phyloP scores from a whole-genome alignment of 2,113 vertebrate genomes.

The Myotis lucifugus region DNA sequence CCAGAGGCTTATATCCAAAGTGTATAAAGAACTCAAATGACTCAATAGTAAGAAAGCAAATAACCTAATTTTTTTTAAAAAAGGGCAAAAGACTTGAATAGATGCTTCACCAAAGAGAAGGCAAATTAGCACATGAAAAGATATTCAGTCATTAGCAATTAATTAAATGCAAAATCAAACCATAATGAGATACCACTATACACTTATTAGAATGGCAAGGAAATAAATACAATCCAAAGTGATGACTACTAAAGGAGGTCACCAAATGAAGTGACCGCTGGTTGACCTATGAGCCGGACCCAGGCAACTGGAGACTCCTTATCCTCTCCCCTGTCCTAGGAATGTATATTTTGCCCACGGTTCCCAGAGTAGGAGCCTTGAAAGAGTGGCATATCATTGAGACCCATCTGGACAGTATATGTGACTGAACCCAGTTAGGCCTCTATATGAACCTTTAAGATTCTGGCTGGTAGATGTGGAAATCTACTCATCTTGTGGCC shows the following conservation, averaged over 20 bases:
- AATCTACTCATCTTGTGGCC: background rate
- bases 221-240: background rate
- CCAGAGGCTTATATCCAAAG: background rate
- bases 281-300: background rate
- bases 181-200: background rate
- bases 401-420: background rate
- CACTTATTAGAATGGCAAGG: background rate
- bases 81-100: background rate
- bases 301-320: background rate
- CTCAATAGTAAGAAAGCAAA: background rate
- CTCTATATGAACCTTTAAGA: background rate
- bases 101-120: background rate
- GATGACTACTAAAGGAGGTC: background rate
- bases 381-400: background rate
- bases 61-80: background rate
- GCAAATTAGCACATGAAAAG: background rate
- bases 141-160: background rate
- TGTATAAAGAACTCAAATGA: background rate
- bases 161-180: background rate
- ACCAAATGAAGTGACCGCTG: background rate
- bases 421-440: background rate
- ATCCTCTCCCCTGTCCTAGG: background rate
- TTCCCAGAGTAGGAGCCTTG: background rate
- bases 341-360: background rate
- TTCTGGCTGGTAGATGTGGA: background rate